Evolutionary conservation across 2,797 vertebrate genomes (phyloP).

Genomic region (Gadopsis bispinosus): DNA sequence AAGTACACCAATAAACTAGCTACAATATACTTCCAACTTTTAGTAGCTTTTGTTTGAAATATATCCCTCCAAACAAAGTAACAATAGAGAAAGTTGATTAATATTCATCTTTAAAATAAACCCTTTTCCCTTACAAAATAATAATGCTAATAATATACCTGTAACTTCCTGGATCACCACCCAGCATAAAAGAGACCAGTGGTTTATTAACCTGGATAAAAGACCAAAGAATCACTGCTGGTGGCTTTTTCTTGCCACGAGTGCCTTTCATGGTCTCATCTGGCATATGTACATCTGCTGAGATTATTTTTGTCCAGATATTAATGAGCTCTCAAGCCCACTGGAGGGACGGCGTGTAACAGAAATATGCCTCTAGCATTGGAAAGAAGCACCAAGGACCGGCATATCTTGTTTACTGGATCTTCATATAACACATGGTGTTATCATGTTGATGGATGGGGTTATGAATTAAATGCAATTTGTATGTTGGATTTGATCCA

Average conservation of each 20-base stretch:
- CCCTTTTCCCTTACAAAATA: background rate
- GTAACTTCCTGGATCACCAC: background rate
- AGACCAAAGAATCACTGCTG: conserved; percentile 3
- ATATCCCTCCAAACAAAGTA: conserved; percentile 6
- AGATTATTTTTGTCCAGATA: conserved; percentile 53
- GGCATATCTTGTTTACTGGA: conserved; percentile 16
- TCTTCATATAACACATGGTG: conserved; percentile 14
- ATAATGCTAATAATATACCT: background rate
- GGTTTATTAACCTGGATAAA: conserved; percentile 1
- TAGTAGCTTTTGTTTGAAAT: conserved; percentile 1
- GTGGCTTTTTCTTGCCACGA: background rate
- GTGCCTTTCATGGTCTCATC: conserved; percentile 45
- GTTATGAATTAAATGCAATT: conserved; percentile 56
- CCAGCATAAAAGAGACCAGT: background rate
- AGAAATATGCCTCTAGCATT: background rate
- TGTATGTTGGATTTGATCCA: conserved; percentile 62
- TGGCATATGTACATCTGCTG: conserved; percentile 36
- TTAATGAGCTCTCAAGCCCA: conserved; percentile 52
- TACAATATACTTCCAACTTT: background rate
- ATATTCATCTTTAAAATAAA: conserved; percentile 30
- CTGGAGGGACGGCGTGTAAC: conserved; percentile 21
- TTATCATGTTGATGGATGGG: conserved; percentile 52
- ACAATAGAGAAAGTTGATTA: background rate
- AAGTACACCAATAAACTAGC: background rate
- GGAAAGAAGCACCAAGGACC: conserved; percentile 14